Conservation (phyloP, 1,140 invertebrate species). For the Drosophila pandora region DNA sequence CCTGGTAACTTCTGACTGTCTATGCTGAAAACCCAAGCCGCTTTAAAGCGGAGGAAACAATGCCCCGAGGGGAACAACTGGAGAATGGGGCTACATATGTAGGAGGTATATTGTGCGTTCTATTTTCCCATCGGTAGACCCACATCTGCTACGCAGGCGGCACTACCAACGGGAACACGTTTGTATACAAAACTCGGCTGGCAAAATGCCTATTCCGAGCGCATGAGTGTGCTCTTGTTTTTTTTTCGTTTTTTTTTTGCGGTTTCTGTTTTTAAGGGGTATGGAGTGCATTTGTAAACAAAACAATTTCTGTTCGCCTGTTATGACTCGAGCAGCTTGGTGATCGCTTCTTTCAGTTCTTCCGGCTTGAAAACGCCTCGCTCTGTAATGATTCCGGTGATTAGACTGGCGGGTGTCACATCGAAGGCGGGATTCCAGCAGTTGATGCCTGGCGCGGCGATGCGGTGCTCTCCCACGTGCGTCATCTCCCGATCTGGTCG, state of each 20-base stretch:
- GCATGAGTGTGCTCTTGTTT: slow-evolving; percentile 37
- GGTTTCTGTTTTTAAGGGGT: slow-evolving; percentile 18
- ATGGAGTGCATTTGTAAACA: slow-evolving; percentile 59
- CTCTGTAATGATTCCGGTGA: slow-evolving; percentile 98
- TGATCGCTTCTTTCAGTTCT: slow-evolving; percentile 69
- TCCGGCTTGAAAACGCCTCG: slow-evolving; percentile 91
- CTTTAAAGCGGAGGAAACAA: slow-evolving; percentile 61
- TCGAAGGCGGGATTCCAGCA: slow-evolving; percentile 99
- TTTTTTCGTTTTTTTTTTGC: neutral
- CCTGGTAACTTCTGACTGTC: slow-evolving; percentile 16
- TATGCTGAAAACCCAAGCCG: neutral
- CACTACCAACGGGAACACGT: slow-evolving; percentile 22
- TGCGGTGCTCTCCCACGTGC: slow-evolving; percentile 90
- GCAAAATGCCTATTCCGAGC: slow-evolving; percentile 51
- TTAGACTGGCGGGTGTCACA: slow-evolving; percentile 96
- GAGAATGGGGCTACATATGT: slow-evolving; percentile 60
- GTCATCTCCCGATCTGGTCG: slow-evolving; percentile 95
- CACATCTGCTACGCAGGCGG: slow-evolving; percentile 45
- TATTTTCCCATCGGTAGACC: slow-evolving; percentile 59
- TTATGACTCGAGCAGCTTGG: slow-evolving; percentile 68
- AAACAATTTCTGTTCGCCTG: slow-evolving; percentile 43
- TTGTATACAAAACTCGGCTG: slow-evolving; percentile 64
- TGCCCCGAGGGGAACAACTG: slow-evolving; percentile 44
- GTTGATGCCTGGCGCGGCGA: slow-evolving; percentile 94
- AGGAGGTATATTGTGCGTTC: slow-evolving; percentile 71